Conservation (phyloP, 1,140 invertebrate genomes). For the Propsilocerus akamusi region DNA sequence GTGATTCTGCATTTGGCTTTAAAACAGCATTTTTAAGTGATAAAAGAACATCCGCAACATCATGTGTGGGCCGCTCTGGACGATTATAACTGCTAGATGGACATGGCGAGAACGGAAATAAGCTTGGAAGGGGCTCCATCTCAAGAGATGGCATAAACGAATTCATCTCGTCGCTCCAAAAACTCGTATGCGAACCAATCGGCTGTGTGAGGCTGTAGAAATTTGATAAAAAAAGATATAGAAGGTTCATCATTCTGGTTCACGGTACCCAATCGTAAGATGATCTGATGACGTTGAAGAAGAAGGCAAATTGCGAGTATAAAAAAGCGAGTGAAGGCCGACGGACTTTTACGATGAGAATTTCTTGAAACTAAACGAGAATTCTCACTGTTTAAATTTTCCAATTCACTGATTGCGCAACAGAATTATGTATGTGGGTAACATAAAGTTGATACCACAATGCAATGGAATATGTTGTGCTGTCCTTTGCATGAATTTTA, state of each 20-base stretch:
- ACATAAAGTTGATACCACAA: too few species aligned
- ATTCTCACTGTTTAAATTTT: not conserved
- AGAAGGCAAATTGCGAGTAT: not conserved
- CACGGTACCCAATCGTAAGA: not conserved
- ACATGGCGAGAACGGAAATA: constrained; percentile 53
- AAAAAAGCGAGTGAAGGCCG: constrained; percentile 1
- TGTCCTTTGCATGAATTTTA: not conserved
- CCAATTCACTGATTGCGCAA: not conserved
- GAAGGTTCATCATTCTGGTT: not conserved
- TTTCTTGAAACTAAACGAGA: not conserved
- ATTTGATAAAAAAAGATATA: not conserved
- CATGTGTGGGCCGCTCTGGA: constrained; percentile 6
- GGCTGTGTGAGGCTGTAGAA: constrained; percentile 12
- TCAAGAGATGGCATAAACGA: constrained; percentile 58
- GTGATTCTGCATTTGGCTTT: constrained; percentile 41
- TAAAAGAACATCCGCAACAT: constrained; percentile 66
- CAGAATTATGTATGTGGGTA: too few species aligned
- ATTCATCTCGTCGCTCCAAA: constrained; percentile 61
- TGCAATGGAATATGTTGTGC: not conserved
- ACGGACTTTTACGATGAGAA: constrained; percentile 2
- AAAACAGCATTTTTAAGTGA: constrained; percentile 76
- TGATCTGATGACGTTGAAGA: not conserved
- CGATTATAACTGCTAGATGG: constrained; percentile 27
- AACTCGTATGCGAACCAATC: constrained; percentile 24
- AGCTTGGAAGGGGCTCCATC: constrained; percentile 49